Percentiles rank a stretch among this genome's conserved stretches.
Conservation (phyloP, 2,113 vertebrate genomes). For the Tragulus kanchil region DNA sequence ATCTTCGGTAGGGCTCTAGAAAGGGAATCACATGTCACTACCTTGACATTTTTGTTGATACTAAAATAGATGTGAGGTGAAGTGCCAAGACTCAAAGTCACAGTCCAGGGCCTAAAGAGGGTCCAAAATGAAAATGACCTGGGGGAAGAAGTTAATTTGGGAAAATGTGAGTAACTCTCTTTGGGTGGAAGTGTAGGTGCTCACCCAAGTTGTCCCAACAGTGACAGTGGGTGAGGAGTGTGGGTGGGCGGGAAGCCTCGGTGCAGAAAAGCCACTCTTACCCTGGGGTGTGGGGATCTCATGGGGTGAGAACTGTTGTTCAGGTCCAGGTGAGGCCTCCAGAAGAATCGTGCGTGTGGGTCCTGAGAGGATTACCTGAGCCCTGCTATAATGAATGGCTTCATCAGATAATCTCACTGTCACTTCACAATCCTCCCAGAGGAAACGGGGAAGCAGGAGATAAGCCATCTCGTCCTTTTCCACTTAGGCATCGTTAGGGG, state of each 20-base stretch:
- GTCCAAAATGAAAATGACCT: slow-evolving; percentile 55
- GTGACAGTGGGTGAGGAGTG: too few species aligned
- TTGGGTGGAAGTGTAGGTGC: background rate
- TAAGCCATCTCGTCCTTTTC: background rate
- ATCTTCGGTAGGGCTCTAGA: background rate
- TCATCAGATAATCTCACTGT: background rate
- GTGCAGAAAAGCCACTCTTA: background rate
- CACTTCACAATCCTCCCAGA: background rate
- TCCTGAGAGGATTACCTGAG: background rate
- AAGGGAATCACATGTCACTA: background rate
- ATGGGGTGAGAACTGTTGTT: background rate
- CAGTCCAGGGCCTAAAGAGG: background rate
- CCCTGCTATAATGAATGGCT: background rate
- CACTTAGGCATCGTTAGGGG: background rate
- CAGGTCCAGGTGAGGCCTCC: background rate
- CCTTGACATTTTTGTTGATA: background rate
- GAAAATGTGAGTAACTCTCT: slow-evolving; percentile 10
- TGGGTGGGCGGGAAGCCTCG: fast-evolving
- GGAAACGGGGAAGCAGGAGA: background rate
- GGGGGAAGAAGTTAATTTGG: background rate
- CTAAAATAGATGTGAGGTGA: slow-evolving; percentile 64
- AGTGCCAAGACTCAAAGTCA: slow-evolving; percentile 23
- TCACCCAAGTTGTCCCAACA: background rate
- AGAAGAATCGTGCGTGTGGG: background rate
- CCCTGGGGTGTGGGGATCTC: background rate